Evolutionary conservation across 2,888 invertebrate genomes (phyloP).

Genomic region (Acanthococcus lagerstroemiae): DNA sequence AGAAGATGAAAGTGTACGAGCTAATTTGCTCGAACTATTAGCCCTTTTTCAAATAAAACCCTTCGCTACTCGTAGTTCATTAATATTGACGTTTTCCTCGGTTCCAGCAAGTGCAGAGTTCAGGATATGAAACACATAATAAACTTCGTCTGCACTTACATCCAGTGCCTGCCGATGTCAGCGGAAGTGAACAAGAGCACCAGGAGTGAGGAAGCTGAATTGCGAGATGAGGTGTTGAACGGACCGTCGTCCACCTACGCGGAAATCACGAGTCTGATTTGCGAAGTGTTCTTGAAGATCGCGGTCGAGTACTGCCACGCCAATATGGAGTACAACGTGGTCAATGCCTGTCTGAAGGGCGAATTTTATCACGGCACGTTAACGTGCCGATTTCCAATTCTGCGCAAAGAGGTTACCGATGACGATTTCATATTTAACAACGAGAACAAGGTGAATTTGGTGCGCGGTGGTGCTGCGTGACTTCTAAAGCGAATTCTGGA

Average conservation of each 20-base stretch:
- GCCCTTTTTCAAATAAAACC: too few relatives aligned
- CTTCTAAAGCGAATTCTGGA: neutral
- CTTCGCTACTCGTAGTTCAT: too few relatives aligned
- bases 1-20: too few relatives aligned
- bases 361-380: conserved; percentile 20
- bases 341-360: conserved; percentile 16
- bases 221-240: conserved; percentile 15
- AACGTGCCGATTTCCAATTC: neutral
- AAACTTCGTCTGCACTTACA: conserved; percentile 23
- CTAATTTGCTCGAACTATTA: too few relatives aligned
- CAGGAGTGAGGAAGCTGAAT: neutral
- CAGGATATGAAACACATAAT: conserved; percentile 26
- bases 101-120: conserved; percentile 11
- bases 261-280: conserved; percentile 19
- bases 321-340: conserved; percentile 16
- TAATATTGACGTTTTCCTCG: neutral
- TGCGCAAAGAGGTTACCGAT: neutral
- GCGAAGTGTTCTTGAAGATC: conserved; percentile 24
- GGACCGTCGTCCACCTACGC: conserved; percentile 10
- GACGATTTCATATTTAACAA: conserved; percentile 5
- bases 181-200: neutral
- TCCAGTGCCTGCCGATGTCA: conserved; percentile 14
- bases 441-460: conserved; percentile 1
- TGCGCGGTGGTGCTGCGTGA: too few relatives aligned
- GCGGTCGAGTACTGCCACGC: conserved; percentile 26